Percentiles rank a stretch among this genome's conserved stretches.
Evolutionary conservation across 2,113 vertebrate species (phyloP).

Genomic region (Python bivittatus): DNA sequence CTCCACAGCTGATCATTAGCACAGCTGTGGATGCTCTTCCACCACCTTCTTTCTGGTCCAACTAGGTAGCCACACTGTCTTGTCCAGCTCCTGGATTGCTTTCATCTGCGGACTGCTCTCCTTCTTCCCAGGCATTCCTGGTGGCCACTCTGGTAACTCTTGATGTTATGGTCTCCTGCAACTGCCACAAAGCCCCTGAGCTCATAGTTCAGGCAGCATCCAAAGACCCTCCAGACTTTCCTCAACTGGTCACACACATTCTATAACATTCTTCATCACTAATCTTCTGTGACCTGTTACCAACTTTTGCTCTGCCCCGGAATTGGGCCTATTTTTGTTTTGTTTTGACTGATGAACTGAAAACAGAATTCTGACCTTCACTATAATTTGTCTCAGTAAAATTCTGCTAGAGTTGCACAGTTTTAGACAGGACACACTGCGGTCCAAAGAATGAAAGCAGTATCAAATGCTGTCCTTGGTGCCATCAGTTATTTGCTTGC

Average conservation of each 20-base stretch:
- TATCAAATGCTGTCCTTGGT: neutral
- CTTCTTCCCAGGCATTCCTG: neutral
- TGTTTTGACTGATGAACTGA: neutral
- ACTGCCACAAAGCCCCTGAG: neutral
- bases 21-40: neutral
- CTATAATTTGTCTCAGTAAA: neutral
- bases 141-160: neutral
- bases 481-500: neutral
- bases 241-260: neutral
- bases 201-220: neutral
- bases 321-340: neutral
- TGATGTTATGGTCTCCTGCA: neutral
- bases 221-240: neutral
- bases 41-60: neutral
- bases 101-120: neutral
- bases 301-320: neutral
- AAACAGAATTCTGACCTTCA: neutral
- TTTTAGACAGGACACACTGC: neutral
- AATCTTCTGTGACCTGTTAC: neutral
- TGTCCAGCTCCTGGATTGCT: neutral
- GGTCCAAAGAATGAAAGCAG: neutral
- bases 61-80: neutral
- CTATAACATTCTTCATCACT: neutral
- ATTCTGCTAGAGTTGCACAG: neutral
- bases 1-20: neutral